Conservation (phyloP, 2,113 vertebrate genomes). For the Aegypius monachus region DNA sequence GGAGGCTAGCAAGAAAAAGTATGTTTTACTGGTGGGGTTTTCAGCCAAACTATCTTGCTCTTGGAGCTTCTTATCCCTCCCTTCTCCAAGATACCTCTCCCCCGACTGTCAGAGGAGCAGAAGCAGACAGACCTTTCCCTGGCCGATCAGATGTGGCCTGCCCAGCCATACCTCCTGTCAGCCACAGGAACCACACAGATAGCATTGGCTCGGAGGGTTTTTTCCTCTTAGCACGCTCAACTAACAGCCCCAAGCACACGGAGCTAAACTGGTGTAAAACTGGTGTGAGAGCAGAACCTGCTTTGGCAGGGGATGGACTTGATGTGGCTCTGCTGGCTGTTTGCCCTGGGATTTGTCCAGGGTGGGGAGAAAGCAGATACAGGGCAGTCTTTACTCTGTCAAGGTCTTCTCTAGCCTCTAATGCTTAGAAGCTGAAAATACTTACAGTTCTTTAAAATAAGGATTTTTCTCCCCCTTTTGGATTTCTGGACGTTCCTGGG, state of each 20-base stretch:
- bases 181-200: not conserved
- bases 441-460: not conserved
- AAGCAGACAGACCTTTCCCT: not conserved
- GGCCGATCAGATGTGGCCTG: not conserved
- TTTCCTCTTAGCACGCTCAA: not conserved
- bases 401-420: not conserved
- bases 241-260: not conserved
- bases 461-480: not conserved
- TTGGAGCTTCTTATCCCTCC: constrained; percentile 13
- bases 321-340: not conserved
- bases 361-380: not conserved
- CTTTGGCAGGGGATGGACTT: not conserved
- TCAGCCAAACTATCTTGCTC: not conserved
- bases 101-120: not conserved
- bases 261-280: not conserved
- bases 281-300: not conserved
- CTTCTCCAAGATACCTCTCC: constrained; percentile 6
- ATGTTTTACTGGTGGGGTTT: not conserved
- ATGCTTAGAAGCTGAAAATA: not conserved
- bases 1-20: not conserved
- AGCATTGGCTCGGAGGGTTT: rapidly evolving
- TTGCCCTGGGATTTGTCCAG: not conserved
- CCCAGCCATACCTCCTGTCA: not conserved
- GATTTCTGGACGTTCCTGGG: not conserved
- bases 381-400: not conserved